A percentile compares a stretch with the other conserved stretches of the same genome.
Evolutionary conservation across 2,113 vertebrate species (phyloP).

Genomic region (Mus spicilegus): DNA sequence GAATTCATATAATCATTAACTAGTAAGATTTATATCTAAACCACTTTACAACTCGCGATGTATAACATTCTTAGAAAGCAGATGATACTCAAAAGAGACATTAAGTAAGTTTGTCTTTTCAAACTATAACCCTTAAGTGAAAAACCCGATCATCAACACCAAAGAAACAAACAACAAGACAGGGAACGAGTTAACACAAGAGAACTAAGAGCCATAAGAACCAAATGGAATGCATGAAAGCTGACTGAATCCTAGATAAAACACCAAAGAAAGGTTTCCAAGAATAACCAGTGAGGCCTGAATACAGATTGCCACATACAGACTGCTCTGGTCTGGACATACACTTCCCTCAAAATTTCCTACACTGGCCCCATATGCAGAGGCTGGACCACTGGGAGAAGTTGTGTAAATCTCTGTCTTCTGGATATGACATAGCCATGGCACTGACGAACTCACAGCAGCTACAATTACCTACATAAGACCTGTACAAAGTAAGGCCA

Average conservation of each 20-base stretch:
- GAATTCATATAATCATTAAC: slow-evolving; percentile 35
- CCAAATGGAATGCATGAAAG: background rate
- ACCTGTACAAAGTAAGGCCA: background rate
- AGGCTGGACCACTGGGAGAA: background rate
- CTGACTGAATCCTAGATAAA: background rate
- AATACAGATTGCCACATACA: background rate
- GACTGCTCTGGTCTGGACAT: background rate
- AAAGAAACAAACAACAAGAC: background rate
- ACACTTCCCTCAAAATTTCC: background rate
- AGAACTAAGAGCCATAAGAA: slow-evolving; percentile 7
- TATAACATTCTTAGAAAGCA: slow-evolving; percentile 20
- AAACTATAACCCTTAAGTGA: slow-evolving; percentile 11
- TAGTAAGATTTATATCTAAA: slow-evolving; percentile 36
- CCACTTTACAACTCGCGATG: slow-evolving; percentile 41
- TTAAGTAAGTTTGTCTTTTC: background rate
- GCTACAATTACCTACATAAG: background rate
- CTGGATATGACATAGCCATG: background rate
- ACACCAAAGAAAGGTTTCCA: background rate
- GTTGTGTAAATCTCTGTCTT: background rate
- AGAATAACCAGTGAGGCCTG: background rate
- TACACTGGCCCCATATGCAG: background rate
- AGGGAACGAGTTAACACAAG: background rate
- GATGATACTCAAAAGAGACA: slow-evolving; percentile 20
- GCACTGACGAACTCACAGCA: background rate
- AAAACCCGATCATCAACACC: slow-evolving; percentile 35